phyloP scores from a whole-genome alignment of 2,888 invertebrate species.

The Sepioteuthis lessoniana region DNA sequence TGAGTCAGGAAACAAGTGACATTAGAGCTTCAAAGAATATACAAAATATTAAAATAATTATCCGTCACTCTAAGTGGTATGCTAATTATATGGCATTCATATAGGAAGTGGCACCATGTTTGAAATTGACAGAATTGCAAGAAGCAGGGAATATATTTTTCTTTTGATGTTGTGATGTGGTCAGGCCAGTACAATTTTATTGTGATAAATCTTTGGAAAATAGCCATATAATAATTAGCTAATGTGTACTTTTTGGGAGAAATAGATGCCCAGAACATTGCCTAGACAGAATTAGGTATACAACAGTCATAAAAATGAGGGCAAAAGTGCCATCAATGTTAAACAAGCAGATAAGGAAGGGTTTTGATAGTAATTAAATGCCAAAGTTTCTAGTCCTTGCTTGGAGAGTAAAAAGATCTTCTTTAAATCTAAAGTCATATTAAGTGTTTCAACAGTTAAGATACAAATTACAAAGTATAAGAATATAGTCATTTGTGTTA shows the following conservation, averaged over 20 bases:
- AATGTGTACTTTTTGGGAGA: neutral
- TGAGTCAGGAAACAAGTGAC: neutral
- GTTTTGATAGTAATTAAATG: neutral
- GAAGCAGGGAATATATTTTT: neutral
- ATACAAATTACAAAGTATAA: neutral
- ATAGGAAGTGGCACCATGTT: neutral
- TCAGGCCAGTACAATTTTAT: neutral
- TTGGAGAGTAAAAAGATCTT: neutral
- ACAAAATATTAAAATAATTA: constrained; percentile 4
- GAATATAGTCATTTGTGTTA: neutral
- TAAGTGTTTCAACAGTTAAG: neutral
- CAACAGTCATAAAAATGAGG: neutral
- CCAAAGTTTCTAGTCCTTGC: neutral
- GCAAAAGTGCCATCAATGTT: neutral
- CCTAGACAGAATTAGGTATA: neutral
- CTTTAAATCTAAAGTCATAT: neutral
- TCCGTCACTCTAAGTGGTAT: neutral
- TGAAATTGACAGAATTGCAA: neutral
- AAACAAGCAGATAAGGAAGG: neutral
- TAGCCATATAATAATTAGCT: neutral
- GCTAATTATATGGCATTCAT: neutral
- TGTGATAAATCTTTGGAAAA: neutral
- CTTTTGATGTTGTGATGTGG: constrained; percentile 4
- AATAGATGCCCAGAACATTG: neutral
- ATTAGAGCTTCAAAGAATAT: neutral